A percentile compares a stretch with the other conserved stretches of the same genome.
Conservation (phyloP, 1,140 invertebrate species). For the Saccostrea echinata region DNA sequence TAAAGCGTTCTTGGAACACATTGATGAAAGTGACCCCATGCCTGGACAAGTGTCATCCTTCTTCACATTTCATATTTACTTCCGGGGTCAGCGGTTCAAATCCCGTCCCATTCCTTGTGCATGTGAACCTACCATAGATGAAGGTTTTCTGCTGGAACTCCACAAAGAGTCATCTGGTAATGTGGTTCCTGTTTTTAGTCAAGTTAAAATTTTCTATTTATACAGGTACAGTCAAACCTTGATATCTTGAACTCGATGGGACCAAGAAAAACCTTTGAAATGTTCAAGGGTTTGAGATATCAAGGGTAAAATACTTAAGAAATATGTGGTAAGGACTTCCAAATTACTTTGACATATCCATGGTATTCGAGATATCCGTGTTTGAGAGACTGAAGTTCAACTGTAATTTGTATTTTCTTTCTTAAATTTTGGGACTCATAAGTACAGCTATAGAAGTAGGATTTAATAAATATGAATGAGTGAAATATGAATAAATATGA, state of each 20-base stretch:
- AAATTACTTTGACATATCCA: too few species aligned
- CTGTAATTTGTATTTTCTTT: not conserved
- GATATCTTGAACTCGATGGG: too few species aligned
- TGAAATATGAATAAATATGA: not conserved
- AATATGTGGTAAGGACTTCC: not conserved
- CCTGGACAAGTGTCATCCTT: slow-evolving; percentile 73
- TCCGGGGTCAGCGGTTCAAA: slow-evolving; percentile 77
- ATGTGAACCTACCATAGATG: slow-evolving; percentile 78
- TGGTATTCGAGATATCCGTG: too few species aligned
- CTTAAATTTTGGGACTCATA: not conserved
- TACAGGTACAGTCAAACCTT: too few species aligned
- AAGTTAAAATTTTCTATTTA: not conserved
- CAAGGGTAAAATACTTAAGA: not conserved
- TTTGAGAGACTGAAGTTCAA: too few species aligned
- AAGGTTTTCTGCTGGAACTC: slow-evolving; percentile 78
- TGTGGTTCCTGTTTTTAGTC: not conserved
- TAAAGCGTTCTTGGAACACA: slow-evolving; percentile 77
- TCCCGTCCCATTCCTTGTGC: slow-evolving; percentile 78
- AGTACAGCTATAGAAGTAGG: not conserved
- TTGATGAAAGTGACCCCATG: slow-evolving; percentile 71
- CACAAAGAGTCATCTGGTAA: slow-evolving; percentile 77
- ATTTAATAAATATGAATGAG: not conserved
- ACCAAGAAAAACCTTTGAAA: too few species aligned
- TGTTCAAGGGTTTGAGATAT: not conserved
- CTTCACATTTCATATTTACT: slow-evolving; percentile 78